phyloP scores from a whole-genome alignment of 2,797 vertebrate species.

The Acrossocheilus fasciatus region DNA sequence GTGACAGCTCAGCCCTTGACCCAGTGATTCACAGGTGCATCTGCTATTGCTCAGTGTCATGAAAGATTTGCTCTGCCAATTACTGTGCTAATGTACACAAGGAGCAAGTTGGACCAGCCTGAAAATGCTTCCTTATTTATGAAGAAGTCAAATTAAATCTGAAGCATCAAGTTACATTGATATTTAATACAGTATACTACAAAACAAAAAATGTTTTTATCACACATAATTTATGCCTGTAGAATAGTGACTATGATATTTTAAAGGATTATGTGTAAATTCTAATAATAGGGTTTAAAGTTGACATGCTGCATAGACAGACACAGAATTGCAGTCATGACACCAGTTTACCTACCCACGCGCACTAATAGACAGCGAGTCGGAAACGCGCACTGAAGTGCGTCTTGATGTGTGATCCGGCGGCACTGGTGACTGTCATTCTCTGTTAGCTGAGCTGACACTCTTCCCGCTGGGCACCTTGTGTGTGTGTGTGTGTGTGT shows the following conservation, averaged over 20 bases:
- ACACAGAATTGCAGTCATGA: neutral
- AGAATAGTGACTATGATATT: neutral
- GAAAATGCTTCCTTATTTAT: slow-evolving; percentile 1
- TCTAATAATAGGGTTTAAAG: slow-evolving; percentile 1
- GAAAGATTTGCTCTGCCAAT: neutral
- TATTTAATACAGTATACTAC: too few relatives aligned
- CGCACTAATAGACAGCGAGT: slow-evolving; percentile 29
- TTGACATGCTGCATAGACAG: neutral
- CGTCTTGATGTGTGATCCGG: slow-evolving; percentile 41
- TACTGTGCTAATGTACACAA: neutral
- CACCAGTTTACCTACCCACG: slow-evolving; percentile 31
- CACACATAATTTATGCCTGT: neutral
- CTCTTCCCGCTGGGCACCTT: slow-evolving; percentile 48
- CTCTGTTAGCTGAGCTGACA: slow-evolving; percentile 57
- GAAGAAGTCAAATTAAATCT: neutral
- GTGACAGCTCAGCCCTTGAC: slow-evolving; percentile 11
- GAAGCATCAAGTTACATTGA: neutral
- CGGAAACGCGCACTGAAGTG: slow-evolving; percentile 29
- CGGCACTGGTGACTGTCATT: slow-evolving; percentile 59
- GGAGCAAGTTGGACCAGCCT: slow-evolving; percentile 7
- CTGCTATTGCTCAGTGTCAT: slow-evolving; percentile 29
- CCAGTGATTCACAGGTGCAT: neutral
- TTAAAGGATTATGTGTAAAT: neutral
- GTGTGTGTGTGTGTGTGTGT: neutral
- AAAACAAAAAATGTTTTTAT: neutral